Evolutionary conservation across 2,797 vertebrate genomes (phyloP), one percentile per base, ranked within the genome.

Genomic region (Apodemus agrarius): DNA sequence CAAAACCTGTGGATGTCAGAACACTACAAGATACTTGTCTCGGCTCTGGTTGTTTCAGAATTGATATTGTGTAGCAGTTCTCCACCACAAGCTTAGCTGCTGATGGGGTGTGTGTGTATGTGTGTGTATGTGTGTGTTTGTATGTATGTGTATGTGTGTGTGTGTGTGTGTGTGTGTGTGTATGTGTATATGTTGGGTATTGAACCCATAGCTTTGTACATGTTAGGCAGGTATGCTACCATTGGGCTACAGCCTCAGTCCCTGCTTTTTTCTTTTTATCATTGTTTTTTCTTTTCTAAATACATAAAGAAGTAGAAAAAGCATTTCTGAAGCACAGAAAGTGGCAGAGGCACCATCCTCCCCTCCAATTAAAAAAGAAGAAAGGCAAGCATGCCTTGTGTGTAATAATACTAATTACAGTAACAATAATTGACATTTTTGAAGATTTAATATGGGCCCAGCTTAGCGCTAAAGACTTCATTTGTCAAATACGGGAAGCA

Each of bases 281-380:
- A 54, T 52, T 88, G 22, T 4, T 84, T 76, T 95, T 81, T 26
- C 52, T 54, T 96, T 96, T 85, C 75, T 76, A 93, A 91, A 87
- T 78, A 54, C 8, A 82, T 29, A 65, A 34, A 95, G 49, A 88
- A 76, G 52, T 91, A 67, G 85, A 90, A 63, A 88, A 65, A 87
- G 49, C 17, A 82, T 54, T 96, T 93, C 67, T 75, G 84, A 3
- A 12, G 76, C 90, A 65, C 63, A 72, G 89, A 95, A 96, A 88
- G 67, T 74, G 72, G 61, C 78, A 94, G 43, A 91, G 74, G 52
- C 43, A 88, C 43, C 46, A 8, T 82, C 80, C 37, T 95, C 16
- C 84, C 67, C 79, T 85, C 78, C 93, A 90, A 82, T 96, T 79
- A 92, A 96, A 97, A 95, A 63, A 81, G 67, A 93, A 93, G 93